These are phyloP conservation scores for Drosophila virilis DNA, from an alignment of 1,140 invertebrate genomes.

Conservation along the genomic window DNA sequence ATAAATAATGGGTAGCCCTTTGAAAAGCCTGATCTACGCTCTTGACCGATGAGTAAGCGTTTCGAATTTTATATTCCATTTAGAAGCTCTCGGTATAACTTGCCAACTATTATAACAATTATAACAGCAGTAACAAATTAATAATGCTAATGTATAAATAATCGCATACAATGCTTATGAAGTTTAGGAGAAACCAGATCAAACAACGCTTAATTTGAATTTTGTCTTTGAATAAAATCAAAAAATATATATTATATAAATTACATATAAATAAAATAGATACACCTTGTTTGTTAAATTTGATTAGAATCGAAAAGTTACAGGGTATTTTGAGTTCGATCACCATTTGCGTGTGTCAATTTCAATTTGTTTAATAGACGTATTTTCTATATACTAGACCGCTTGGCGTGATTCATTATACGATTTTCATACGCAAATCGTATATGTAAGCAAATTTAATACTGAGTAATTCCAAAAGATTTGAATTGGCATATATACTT, in stretches of 20 bases:
- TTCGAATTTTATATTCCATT: slow-evolving; percentile 7
- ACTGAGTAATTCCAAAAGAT: slow-evolving; percentile 15
- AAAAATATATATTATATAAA: no score
- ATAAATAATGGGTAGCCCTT: slow-evolving; percentile 38
- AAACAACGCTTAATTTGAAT: no score
- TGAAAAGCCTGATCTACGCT: slow-evolving; percentile 12
- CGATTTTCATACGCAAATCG: slow-evolving; percentile 9
- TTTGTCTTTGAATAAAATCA: no score
- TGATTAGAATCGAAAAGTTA: background rate
- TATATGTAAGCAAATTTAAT: slow-evolving; percentile 23
- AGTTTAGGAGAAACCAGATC: no score
- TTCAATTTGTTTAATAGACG: slow-evolving; percentile 1
- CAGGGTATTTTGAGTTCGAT: slow-evolving; percentile 1
- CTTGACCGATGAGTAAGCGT: slow-evolving; percentile 39
- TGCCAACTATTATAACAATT: background rate
- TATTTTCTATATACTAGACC: slow-evolving; percentile 12
- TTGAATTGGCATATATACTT: background rate
- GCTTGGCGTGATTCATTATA: slow-evolving; percentile 30
- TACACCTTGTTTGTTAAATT: no score
- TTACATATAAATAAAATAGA: background rate
- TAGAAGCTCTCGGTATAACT: background rate
- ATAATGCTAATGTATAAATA: background rate
- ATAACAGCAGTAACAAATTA: background rate
- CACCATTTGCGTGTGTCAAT: background rate
- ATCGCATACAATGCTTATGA: background rate